Evolutionary conservation across 2,888 invertebrate genomes (phyloP).

Genomic region (Macrophya alboannulata): DNA sequence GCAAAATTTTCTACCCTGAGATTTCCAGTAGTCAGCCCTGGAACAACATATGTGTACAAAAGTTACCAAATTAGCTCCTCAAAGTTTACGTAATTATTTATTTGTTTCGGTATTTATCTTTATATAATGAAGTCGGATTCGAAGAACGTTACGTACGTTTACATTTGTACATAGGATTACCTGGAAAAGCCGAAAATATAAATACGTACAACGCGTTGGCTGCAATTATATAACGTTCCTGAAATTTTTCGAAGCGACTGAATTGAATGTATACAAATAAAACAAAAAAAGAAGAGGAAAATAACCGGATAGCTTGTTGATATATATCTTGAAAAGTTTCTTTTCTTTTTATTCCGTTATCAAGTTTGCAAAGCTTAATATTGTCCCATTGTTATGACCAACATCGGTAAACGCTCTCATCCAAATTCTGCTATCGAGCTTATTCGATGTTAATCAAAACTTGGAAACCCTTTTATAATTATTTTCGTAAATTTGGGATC

Average conservation of each 20-base stretch:
- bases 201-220: background rate
- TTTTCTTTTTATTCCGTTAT: background rate
- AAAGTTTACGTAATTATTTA: background rate
- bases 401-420: background rate
- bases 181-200: background rate
- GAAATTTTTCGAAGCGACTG: background rate
- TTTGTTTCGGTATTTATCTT: background rate
- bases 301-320: background rate
- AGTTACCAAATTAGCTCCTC: background rate
- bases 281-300: background rate
- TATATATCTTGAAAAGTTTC: background rate
- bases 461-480: background rate
- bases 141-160: background rate
- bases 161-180: background rate
- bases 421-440: background rate
- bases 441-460: background rate
- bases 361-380: background rate
- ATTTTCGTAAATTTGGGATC: background rate
- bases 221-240: background rate
- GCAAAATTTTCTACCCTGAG: conserved; percentile 96
- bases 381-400: background rate
- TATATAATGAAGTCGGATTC: background rate
- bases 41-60: conserved; percentile 67
- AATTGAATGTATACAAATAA: background rate
- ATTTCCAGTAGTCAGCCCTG: conserved; percentile 99